Base-by-base conservation (phyloP, 1,140 invertebrate species). In the Brachionus paranguensis region DNA sequence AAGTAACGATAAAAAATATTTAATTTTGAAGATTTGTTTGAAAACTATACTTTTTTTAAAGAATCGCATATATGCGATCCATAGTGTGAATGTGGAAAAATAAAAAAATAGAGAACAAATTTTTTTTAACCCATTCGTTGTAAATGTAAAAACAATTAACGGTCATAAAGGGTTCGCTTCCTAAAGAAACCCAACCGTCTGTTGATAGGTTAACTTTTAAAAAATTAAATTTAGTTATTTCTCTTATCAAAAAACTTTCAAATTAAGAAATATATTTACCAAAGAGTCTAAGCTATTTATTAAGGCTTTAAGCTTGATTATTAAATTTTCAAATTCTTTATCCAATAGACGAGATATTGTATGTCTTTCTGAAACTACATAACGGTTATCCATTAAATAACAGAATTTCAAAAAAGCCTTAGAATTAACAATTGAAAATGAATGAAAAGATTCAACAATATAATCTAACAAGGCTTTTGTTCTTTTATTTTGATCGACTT, bases 121-220 rank as follows among this genome's bases (percentile, higher is more conserved):
- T 68, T 68, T 68, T 68, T 4, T 37, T 68, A 33, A 33, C 64
- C 64, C 27, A 68, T 33, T 68, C 33, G 27, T 37, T 68, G 64
- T 68, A 20, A 68, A 68, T 68, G 33, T 14, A 68, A 68, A 68
- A n/a, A n/a, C n/a, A n/a, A n/a, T n/a, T n/a, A 68, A 68, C 64
- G 33, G 64, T 68, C 24, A 33, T 37, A 33, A 29, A 68, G 33
- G 64, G 64, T 68, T 68, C 64, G 24, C 12, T 68, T 33, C 27
- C 64, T 33, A 33, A 68, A 68, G 64, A 68, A 6, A 37, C 33
- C 64, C 64, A 68, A 14, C 27, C 64, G 14, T 68, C 64, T 33
- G 64, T 68, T 68, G 64, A 68, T 33, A 33, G 64, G 14, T 68
- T 68, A 33, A 68, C 27, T 20, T 68, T 68, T 33, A 68, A 68